Evolutionary conservation across 2,797 vertebrate genomes (phyloP).

Genomic region (Cynopterus sphinx): DNA sequence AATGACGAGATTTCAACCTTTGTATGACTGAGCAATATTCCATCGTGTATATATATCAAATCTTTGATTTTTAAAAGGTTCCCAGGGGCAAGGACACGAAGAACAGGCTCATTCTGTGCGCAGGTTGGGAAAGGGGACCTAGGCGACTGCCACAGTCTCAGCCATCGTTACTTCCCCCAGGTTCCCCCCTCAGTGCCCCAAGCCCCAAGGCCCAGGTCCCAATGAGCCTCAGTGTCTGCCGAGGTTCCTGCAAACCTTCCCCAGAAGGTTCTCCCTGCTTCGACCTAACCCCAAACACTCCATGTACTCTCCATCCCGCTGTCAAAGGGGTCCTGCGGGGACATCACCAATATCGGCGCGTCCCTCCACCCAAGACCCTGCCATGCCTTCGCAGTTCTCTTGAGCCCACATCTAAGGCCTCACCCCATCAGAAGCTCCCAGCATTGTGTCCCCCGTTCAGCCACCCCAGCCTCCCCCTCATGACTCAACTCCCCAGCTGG

Average conservation of each 20-base stretch:
- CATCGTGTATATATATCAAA: too few relatives aligned
- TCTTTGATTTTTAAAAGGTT: neutral
- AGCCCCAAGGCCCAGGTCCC: rapidly evolving
- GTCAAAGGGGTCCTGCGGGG: rapidly evolving
- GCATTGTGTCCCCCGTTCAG: rapidly evolving
- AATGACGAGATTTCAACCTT: too few relatives aligned
- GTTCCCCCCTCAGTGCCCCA: rapidly evolving
- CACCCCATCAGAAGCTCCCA: neutral
- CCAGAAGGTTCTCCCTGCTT: neutral
- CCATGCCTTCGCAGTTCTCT: rapidly evolving
- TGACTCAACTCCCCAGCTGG: neutral
- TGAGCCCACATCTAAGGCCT: too few relatives aligned
- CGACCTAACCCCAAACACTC: neutral
- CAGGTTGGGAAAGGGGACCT: rapidly evolving
- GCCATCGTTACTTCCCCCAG: too few relatives aligned
- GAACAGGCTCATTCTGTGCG: neutral
- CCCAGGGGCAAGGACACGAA: neutral
- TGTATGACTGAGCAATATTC: neutral
- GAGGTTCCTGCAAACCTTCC: rapidly evolving
- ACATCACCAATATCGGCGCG: neutral
- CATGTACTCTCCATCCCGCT: neutral
- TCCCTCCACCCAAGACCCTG: neutral
- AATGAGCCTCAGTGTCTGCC: neutral
- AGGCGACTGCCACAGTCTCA: neutral
- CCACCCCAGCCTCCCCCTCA: neutral